These are phyloP conservation scores for Leguminivora glycinivorella DNA, from an alignment of 1,140 invertebrate genomes.

Conservation along the genomic window DNA sequence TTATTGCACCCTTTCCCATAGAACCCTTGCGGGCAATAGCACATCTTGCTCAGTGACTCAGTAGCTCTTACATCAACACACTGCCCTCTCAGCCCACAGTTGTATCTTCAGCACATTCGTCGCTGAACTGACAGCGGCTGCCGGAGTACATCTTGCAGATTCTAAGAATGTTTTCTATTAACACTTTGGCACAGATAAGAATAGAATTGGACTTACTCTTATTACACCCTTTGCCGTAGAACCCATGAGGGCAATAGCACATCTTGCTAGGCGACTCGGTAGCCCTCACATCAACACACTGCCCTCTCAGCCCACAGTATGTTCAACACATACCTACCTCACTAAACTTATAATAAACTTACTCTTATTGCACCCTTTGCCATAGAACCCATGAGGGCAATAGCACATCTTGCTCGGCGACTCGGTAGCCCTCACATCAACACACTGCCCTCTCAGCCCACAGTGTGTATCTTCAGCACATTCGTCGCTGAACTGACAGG, in stretches of 20 bases:
- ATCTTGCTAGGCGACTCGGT: slow-evolving; percentile 89
- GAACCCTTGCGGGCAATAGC: slow-evolving; percentile 94
- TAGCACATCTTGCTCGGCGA: slow-evolving; percentile 92
- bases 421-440: slow-evolving; percentile 88
- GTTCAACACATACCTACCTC: too few relatives aligned
- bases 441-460: slow-evolving; percentile 89
- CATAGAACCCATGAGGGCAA: slow-evolving; percentile 92
- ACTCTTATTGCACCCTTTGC: slow-evolving; percentile 88
- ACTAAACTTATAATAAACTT: slow-evolving; percentile 55
- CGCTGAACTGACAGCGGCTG: too few relatives aligned
- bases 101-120: slow-evolving; percentile 89
- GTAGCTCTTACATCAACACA: slow-evolving; percentile 90
- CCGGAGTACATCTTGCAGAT: too few relatives aligned
- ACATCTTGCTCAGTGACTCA: slow-evolving; percentile 89
- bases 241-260: slow-evolving; percentile 94
- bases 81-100: slow-evolving; percentile 91
- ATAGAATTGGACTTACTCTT: slow-evolving; percentile 82
- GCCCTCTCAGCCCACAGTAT: slow-evolving; percentile 80
- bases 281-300: slow-evolving; percentile 88
- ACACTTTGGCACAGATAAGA: too few relatives aligned
- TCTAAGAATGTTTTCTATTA: too few relatives aligned
- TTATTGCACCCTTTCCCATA: slow-evolving; percentile 89
- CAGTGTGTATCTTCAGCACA: slow-evolving; percentile 91
- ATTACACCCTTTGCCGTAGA: slow-evolving; percentile 88
- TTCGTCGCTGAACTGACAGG: slow-evolving; percentile 91